A percentile compares a stretch with the other conserved stretches of the same genome.
These are phyloP conservation scores for Rhynchotus rufescens DNA, from an alignment of 2,797 vertebrate genomes.

Conservation along the genomic window DNA sequence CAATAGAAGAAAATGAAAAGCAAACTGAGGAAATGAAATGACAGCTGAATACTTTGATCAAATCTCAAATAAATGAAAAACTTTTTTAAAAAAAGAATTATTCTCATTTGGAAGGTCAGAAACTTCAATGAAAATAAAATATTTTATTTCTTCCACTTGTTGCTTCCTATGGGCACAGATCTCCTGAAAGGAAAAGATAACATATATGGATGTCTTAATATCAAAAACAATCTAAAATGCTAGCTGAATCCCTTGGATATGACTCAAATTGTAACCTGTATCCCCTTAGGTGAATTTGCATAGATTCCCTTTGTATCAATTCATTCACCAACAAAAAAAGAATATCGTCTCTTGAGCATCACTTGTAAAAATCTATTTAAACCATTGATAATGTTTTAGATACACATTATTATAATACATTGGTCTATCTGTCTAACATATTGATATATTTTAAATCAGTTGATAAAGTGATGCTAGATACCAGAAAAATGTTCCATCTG, in stretches of 20 bases:
- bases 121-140: neutral
- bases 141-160: neutral
- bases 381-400: neutral
- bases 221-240: neutral
- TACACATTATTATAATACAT: neutral
- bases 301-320: neutral
- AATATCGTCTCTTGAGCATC: neutral
- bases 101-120: neutral
- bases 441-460: neutral
- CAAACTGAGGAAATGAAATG: neutral
- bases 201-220: neutral
- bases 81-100: neutral
- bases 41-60: neutral
- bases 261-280: neutral
- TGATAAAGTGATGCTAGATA: neutral
- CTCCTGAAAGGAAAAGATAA: neutral
- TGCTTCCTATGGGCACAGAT: neutral
- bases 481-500: neutral
- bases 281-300: neutral
- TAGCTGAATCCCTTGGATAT: neutral
- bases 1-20: neutral
- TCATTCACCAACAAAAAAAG: neutral
- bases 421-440: neutral
- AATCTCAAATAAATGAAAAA: neutral
- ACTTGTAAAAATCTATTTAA: conserved; percentile 4